These are phyloP conservation scores for Trachops cirrhosus DNA, from an alignment of 2,797 vertebrate genomes.

Conservation along the genomic window DNA sequence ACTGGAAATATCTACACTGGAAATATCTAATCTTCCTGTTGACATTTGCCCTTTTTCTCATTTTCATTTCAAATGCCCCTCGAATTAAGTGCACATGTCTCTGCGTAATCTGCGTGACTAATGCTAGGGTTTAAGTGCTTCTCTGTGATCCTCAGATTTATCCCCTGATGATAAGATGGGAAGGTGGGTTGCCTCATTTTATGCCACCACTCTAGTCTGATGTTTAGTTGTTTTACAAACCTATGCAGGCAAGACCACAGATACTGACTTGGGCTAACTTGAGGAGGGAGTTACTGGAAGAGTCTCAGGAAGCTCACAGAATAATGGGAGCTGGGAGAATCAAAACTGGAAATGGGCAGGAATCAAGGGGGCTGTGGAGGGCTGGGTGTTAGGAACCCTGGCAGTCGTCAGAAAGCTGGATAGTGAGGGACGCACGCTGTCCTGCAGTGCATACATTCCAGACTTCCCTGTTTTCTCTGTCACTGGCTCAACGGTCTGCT, in stretches of 20 bases:
- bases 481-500: neutral
- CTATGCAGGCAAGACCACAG: neutral
- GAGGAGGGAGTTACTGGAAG: neutral
- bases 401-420: neutral
- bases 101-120: neutral
- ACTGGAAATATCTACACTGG: neutral
- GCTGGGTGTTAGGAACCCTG: neutral
- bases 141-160: neutral
- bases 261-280: neutral
- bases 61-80: neutral
- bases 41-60: neutral
- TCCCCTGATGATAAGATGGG: neutral
- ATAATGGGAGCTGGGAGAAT: neutral
- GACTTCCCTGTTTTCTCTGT: neutral
- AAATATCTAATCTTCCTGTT: neutral
- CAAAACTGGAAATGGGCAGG: neutral
- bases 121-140: slow-evolving; percentile 24
- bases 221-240: neutral
- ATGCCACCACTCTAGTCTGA: neutral
- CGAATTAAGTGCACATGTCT: neutral
- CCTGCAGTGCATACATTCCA: neutral
- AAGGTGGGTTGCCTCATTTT: neutral
- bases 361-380: neutral
- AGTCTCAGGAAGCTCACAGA: neutral
- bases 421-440: neutral